Conservation (phyloP, 2,797 vertebrate species). For the Poecilia picta region DNA sequence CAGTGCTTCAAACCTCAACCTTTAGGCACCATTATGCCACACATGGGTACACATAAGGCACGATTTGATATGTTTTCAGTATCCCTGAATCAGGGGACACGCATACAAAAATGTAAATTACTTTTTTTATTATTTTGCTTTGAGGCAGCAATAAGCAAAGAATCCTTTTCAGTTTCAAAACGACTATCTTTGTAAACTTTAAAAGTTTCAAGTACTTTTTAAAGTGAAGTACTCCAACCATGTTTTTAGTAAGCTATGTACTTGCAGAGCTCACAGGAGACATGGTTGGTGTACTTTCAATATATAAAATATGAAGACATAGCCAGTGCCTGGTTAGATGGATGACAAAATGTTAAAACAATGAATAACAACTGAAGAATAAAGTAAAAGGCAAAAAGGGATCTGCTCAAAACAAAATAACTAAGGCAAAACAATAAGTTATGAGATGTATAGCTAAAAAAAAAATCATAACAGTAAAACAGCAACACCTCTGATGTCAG, state of each 20-base stretch:
- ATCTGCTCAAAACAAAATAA: too few species aligned
- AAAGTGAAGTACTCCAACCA: too few species aligned
- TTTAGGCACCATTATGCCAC: background rate
- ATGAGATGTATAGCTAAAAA: too few species aligned
- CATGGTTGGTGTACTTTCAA: too few species aligned
- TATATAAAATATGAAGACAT: background rate
- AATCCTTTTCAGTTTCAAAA: background rate
- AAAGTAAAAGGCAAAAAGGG: too few species aligned
- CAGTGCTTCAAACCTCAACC: background rate
- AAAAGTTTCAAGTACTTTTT: too few species aligned
- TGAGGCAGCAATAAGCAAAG: background rate
- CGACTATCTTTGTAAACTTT: too few species aligned
- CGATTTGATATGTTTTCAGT: background rate
- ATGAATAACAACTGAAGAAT: background rate
- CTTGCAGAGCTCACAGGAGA: background rate
- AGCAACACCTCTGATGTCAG: background rate
- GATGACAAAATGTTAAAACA: background rate
- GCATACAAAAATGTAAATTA: background rate
- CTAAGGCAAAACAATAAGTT: too few species aligned
- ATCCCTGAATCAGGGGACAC: background rate
- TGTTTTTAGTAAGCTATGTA: too few species aligned
- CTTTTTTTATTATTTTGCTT: background rate
- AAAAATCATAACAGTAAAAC: background rate
- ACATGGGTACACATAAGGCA: background rate
- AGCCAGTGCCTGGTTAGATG: background rate